Conservation (phyloP, 2,797 vertebrate species). For the Delichon dasypus region DNA sequence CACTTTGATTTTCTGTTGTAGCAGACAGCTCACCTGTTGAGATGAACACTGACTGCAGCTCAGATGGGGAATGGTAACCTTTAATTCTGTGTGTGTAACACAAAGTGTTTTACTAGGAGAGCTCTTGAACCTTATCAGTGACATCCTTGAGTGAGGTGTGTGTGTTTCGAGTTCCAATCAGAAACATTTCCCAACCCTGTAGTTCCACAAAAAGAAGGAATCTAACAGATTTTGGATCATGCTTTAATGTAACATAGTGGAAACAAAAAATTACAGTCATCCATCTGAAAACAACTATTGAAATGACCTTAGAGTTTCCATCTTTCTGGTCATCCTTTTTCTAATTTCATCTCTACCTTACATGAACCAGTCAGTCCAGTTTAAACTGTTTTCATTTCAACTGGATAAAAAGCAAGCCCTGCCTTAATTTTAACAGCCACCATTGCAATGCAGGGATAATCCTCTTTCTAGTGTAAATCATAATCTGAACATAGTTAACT, state of each 20-base stretch:
- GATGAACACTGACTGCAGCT: not conserved
- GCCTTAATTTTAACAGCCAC: constrained; percentile 21
- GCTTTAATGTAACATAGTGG: not conserved
- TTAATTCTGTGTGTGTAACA: not conserved
- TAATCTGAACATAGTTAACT: constrained; percentile 56
- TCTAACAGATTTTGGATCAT: not conserved
- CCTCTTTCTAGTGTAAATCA: constrained; percentile 54
- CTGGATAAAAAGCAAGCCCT: not conserved
- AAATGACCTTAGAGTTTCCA: not conserved
- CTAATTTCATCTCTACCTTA: constrained; percentile 40
- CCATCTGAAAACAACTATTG: not conserved
- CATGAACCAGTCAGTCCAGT: not conserved
- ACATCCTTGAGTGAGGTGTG: not conserved
- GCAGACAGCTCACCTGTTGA: not conserved
- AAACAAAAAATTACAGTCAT: not conserved
- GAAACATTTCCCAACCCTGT: not conserved
- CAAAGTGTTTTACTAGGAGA: not conserved
- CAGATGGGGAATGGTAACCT: not conserved
- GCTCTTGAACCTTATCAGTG: not conserved
- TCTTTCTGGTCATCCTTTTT: not conserved
- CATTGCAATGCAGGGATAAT: constrained; percentile 46
- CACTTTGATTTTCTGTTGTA: not conserved
- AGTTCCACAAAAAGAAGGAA: not conserved
- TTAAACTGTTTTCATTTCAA: constrained; percentile 24
- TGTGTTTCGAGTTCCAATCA: not conserved